phyloP scores from a whole-genome alignment of 1,140 invertebrate species.

The Rhizoglyphus robini region DNA sequence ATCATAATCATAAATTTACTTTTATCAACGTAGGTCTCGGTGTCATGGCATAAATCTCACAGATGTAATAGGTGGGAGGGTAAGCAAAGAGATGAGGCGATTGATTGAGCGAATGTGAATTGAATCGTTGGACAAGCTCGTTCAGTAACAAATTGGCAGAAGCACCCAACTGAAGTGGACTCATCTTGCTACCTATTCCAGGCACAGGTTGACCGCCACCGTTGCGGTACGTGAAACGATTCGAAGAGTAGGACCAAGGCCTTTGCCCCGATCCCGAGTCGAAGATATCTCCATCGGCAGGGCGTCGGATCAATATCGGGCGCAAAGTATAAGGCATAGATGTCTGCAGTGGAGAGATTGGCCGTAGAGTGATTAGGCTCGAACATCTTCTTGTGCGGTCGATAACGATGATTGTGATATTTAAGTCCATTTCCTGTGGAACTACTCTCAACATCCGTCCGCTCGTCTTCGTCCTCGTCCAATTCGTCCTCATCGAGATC shows the following conservation, averaged over 20 bases:
- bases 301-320: not conserved
- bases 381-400: not conserved
- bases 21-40: not conserved
- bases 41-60: slow-evolving; percentile 9
- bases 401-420: not conserved
- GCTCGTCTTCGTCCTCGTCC: not conserved
- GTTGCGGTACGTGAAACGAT: not conserved
- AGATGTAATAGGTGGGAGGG: slow-evolving; percentile 12
- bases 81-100: slow-evolving; percentile 5
- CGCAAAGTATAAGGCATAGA: slow-evolving; percentile 10
- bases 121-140: not conserved
- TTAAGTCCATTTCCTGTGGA: not conserved
- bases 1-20: not conserved
- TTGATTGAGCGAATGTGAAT: not conserved
- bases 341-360: not conserved
- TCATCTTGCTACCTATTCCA: not conserved
- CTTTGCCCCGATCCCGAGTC: not conserved
- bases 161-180: not conserved
- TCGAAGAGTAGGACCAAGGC: not conserved
- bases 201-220: not conserved
- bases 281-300: not conserved
- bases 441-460: not conserved
- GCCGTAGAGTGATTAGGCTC: not conserved
- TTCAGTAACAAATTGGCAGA: not conserved
- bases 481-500: not conserved